Evolutionary conservation across 2,113 vertebrate species (phyloP), one percentile per base, ranked within the genome.

Genomic region (Nothoprocta perdicaria): DNA sequence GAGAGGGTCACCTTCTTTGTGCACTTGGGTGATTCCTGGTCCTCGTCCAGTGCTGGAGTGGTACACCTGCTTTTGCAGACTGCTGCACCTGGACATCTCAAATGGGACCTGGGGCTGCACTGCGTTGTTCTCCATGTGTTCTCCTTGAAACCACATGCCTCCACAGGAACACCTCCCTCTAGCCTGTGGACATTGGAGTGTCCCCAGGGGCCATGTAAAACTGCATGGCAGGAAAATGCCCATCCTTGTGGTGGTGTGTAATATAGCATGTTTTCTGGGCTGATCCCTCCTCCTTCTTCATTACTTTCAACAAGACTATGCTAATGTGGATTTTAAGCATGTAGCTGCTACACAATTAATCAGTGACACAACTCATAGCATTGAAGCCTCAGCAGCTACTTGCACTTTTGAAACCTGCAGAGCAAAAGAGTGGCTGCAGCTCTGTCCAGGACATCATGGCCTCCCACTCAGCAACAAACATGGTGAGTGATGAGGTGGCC

Each of bases 281-380:
- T 89, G 60, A 77, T 38, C 12, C 50, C 60, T 62, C 58, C 69
- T 95, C 23, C 78, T 93, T 82, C 23, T 0, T 84, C 94, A 75
- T n/a, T 61, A 41, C 76, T 81, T 68, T 88, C 83, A 92, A 80
- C 33, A 84, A 89, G 57, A 72, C 46, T 80, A 60, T 75, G 69
- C 65, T 92, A 67, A 31, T 61, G 66, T 91, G 88, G 87, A 73
- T 75, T 93, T 88, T 75, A 91, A 88, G 68, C 23, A 78, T 75
- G 46, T 46, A 33, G 48, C 65, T 27, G 69, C 84, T 84, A 76
- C 66, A 43, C 62, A 79, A 9, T 85, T 83, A 45, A 18, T 23
- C 75, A 10, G 45, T 78, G 65, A 14, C 57, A n/a, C 23, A 38
- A n/a, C 84, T 92, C 12, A 10, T 31, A 15, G 27, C 78, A 40